Evolutionary conservation across 2,888 invertebrate species (phyloP), one percentile per base, ranked within the genome.

Genomic region (Clanis bilineata): DNA sequence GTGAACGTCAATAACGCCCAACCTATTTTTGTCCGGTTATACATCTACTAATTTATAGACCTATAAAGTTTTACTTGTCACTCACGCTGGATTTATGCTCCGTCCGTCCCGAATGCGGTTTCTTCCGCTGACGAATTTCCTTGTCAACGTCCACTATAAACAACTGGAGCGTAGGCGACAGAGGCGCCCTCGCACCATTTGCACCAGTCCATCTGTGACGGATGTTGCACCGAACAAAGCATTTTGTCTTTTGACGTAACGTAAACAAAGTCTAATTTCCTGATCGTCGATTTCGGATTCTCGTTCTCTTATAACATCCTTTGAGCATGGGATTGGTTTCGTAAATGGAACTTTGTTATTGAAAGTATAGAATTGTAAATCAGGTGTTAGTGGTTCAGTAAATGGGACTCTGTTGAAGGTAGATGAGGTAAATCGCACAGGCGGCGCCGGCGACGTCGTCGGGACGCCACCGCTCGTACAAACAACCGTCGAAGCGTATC

Each of bases 41-140:
- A 82, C 81, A 83, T 86, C 79, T 79, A 82, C 82, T 82, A 87
- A 88, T 92, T 91, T 90, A 91, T 87, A 82, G 85, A 79, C 81
- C 85, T 76, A 88, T 91, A 92, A 91, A 91, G 81, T 89, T 88
- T 88, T 81, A 86, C 87, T 88, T 92, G 91, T 92, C 91, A 92
- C 90, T 91, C 88, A 83, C 70, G 64, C 77, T 76, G 83, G 84
- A 88, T 92, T 91, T 91, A 91, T 82, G 90, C 73, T 64, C 74
- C 71, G 81, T 74, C 77, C 86, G 90, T 83, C 88, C 90, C 83
- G 81, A 85, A 91, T 92, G 91, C 74, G 88, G 89, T 89, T 85
- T 89, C 90, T 87, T 89, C 90, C 87, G 86, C 85, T 84, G 85
- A 84, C 86, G 83, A 86, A 83, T 87, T 90, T 86, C 86, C 90